Evolutionary conservation across 2,888 invertebrate species (phyloP).

Genomic region (Salpingus planirostris): DNA sequence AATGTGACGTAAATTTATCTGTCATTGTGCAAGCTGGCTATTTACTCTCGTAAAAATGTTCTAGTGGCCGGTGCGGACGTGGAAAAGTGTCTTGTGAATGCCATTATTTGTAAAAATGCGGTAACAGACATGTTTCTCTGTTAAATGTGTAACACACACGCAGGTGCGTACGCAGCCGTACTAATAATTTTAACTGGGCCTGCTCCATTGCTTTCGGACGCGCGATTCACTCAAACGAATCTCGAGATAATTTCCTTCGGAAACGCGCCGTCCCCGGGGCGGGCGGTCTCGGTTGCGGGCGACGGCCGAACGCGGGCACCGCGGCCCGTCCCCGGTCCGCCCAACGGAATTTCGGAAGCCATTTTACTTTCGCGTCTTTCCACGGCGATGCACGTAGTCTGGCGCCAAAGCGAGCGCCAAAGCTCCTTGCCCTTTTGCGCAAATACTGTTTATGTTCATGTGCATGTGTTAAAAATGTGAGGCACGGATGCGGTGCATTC

Average conservation of each 20-base stretch:
- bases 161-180: constrained; percentile 97
- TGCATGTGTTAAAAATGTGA: constrained; percentile 33
- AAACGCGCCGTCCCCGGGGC: too few species aligned
- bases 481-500: constrained; percentile 16
- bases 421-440: constrained; percentile 32
- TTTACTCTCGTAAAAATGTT: constrained; percentile 35
- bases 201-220: constrained; percentile 55
- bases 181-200: constrained; percentile 79
- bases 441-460: constrained; percentile 35
- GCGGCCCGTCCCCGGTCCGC: constrained; percentile 4
- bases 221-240: constrained; percentile 37
- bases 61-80: constrained; percentile 29
- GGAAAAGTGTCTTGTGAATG: constrained; percentile 26
- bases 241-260: constrained; percentile 8
- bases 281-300: too few species aligned
- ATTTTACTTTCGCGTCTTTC: constrained; percentile 20
- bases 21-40: constrained; percentile 33
- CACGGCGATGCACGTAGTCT: constrained; percentile 24
- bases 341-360: constrained; percentile 24
- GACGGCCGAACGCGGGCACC: too few species aligned
- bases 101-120: constrained; percentile 34
- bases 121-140: constrained; percentile 41
- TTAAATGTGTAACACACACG: constrained; percentile 54
- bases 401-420: constrained; percentile 38
- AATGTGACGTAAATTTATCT: constrained; percentile 41